Evolutionary conservation across 2,888 invertebrate genomes (phyloP).

Genomic region (Melanargia galathea): DNA sequence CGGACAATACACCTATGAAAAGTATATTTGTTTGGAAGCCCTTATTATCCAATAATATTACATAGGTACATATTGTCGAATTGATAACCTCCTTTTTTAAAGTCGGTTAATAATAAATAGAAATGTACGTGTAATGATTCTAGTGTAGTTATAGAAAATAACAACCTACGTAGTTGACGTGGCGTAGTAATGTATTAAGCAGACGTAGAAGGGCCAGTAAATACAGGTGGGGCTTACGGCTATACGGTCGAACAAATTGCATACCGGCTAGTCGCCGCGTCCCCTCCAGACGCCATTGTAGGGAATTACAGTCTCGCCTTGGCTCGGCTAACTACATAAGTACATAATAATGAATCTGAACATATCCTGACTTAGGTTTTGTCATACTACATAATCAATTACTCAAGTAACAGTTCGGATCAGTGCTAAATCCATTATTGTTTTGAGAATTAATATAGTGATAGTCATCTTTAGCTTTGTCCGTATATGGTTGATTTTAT

Average conservation of each 20-base stretch:
- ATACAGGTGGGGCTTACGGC: slow-evolving; percentile 22
- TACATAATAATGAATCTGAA: neutral
- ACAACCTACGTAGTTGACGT: slow-evolving; percentile 5
- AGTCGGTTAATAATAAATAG: too few relatives aligned
- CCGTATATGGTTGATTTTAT: too few relatives aligned
- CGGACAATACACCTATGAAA: too few relatives aligned
- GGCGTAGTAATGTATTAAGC: slow-evolving; percentile 3
- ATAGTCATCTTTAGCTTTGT: too few relatives aligned
- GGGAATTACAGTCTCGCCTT: slow-evolving; percentile 22
- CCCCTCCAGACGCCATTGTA: slow-evolving; percentile 32
- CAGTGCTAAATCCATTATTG: too few relatives aligned
- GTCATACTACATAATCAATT: neutral
- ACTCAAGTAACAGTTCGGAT: neutral
- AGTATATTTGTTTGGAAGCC: too few relatives aligned
- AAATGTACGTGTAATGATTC: too few relatives aligned
- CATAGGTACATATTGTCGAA: too few relatives aligned
- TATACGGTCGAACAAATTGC: slow-evolving; percentile 30
- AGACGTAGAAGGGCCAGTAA: slow-evolving; percentile 18
- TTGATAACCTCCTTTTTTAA: too few relatives aligned
- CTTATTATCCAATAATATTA: too few relatives aligned
- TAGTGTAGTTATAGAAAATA: slow-evolving; percentile 1
- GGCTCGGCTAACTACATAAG: slow-evolving; percentile 11
- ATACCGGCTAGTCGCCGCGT: slow-evolving; percentile 22
- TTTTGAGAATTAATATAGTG: too few relatives aligned
- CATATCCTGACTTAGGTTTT: neutral